Evolutionary conservation across 2,113 vertebrate species (phyloP).

Genomic region (Anser cygnoides): DNA sequence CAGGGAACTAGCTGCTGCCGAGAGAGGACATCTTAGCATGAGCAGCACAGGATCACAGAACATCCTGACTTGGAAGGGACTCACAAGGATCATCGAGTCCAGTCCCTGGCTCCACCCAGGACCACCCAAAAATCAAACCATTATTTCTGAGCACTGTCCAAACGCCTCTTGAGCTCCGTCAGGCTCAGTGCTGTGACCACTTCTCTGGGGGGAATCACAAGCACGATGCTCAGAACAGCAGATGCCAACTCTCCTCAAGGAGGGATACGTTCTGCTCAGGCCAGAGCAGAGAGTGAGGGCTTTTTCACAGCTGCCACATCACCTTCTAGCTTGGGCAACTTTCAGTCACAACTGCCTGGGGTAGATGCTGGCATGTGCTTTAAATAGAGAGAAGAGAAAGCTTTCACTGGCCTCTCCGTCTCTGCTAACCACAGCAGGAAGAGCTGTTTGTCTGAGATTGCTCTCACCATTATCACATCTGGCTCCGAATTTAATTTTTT

Average conservation of each 20-base stretch:
- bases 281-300: rapidly evolving
- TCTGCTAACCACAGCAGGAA: slow-evolving; percentile 67
- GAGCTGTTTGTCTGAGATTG: slow-evolving; percentile 32
- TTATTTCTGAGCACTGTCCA: background rate
- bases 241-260: background rate
- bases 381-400: slow-evolving; percentile 1
- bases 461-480: slow-evolving; percentile 6
- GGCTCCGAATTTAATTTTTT: background rate
- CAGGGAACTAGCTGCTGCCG: background rate
- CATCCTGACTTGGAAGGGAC: background rate
- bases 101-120: background rate
- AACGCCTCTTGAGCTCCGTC: background rate
- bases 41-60: background rate
- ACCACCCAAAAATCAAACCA: background rate
- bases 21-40: background rate
- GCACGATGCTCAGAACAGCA: rapidly evolving
- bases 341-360: background rate
- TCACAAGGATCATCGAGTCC: background rate
- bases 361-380: background rate
- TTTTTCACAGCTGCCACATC: background rate
- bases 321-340: background rate
- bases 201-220: background rate
- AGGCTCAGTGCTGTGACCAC: background rate
- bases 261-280: background rate
- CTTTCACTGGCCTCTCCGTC: slow-evolving; percentile 27